phyloP scores from a whole-genome alignment of 2,888 invertebrate genomes.

The Arenicola marina region DNA sequence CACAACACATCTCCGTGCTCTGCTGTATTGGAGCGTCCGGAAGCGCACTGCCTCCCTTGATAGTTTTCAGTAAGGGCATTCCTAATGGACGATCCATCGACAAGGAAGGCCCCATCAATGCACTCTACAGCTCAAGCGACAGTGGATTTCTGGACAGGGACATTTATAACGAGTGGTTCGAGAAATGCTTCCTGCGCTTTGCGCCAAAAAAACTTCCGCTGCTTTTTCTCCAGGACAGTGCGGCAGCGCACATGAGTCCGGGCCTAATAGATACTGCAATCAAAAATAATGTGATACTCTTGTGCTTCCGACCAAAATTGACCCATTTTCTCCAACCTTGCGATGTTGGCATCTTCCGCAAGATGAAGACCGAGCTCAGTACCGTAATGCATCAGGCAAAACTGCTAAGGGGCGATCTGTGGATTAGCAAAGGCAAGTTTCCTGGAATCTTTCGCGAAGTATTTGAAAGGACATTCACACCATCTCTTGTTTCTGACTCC shows the following conservation, averaged over 20 bases:
- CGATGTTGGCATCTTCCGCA: conserved; percentile 10
- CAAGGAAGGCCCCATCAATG: conserved; percentile 6
- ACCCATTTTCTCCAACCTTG: conserved; percentile 7
- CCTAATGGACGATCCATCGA: background rate
- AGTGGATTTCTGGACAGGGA: conserved; percentile 8
- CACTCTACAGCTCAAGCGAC: conserved; percentile 5
- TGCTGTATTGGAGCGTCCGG: conserved; percentile 8
- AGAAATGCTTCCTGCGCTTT: conserved; percentile 11
- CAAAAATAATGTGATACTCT: background rate
- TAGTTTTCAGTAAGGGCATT: conserved; percentile 10
- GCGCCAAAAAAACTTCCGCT: conserved; percentile 6
- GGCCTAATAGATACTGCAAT: conserved; percentile 11
- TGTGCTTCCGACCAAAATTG: conserved; percentile 11
- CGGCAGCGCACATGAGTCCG: conserved; percentile 8
- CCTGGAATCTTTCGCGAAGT: conserved; percentile 6
- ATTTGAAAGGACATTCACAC: conserved; percentile 5
- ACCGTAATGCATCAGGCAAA: conserved; percentile 11
- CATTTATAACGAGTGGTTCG: conserved; percentile 13
- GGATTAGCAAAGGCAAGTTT: conserved; percentile 11
- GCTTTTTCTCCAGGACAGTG: conserved; percentile 9
- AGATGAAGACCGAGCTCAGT: conserved; percentile 7
- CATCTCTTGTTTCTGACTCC: conserved; percentile 1
- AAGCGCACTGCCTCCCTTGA: conserved; percentile 1
- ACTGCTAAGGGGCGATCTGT: conserved; percentile 7
- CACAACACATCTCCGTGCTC: conserved; percentile 1